These are phyloP conservation scores for Jaculus jaculus DNA, from an alignment of 2,113 vertebrate genomes.

Conservation along the genomic window DNA sequence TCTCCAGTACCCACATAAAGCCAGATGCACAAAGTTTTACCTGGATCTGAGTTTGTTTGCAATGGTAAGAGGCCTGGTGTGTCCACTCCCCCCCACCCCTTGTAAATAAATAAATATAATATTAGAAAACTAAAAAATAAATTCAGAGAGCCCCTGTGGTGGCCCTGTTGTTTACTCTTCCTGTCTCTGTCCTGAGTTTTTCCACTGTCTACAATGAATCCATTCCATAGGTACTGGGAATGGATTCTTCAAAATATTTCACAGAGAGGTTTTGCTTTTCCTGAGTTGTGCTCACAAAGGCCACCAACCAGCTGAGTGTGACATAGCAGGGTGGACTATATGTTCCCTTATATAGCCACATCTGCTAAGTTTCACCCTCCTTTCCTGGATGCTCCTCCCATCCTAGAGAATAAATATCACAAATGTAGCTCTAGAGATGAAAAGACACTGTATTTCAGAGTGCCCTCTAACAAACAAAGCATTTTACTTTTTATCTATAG, in stretches of 20 bases:
- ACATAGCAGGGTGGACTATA: not conserved
- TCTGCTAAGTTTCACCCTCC: slow-evolving; percentile 36
- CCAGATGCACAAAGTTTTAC: too few relatives aligned
- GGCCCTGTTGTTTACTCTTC: not conserved
- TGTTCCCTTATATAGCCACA: slow-evolving; percentile 3
- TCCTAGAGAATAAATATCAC: slow-evolving; percentile 38
- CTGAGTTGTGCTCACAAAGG: not conserved
- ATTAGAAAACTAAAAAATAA: too few relatives aligned
- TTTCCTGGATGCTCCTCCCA: slow-evolving; percentile 34
- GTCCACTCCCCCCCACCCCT: too few relatives aligned
- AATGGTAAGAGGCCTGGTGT: too few relatives aligned
- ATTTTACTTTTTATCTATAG: not conserved
- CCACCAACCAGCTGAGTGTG: slow-evolving; percentile 41
- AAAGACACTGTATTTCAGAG: not conserved
- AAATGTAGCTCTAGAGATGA: not conserved
- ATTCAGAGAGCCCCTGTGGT: not conserved
- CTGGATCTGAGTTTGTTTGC: too few relatives aligned
- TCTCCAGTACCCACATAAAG: too few relatives aligned
- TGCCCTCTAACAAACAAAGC: not conserved
- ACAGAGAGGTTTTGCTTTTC: not conserved
- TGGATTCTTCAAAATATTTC: slow-evolving; percentile 21
- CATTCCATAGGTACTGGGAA: not conserved
- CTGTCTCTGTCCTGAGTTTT: not conserved
- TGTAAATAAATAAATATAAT: too few relatives aligned
- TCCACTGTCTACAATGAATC: not conserved